A percentile compares a stretch with the other conserved stretches of the same genome.
These are phyloP conservation scores for Apostichopus leukothele DNA, from an alignment of 53 echinoderm and acorn worm species.

Conservation along the genomic window DNA sequence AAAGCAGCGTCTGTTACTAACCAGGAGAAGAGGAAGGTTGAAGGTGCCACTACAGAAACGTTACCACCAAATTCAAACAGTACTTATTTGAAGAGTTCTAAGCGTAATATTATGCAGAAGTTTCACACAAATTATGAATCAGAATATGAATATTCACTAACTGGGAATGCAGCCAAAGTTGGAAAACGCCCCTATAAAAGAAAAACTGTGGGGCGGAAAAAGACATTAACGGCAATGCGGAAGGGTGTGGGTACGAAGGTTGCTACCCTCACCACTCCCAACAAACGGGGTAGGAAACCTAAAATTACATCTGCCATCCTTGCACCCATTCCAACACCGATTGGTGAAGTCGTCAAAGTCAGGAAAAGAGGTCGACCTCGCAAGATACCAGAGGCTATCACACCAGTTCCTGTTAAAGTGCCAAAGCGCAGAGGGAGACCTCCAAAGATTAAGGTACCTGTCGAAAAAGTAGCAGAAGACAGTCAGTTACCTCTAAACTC, in stretches of 20 bases:
- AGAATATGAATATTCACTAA: slow-evolving; percentile 53
- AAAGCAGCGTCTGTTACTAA: background rate
- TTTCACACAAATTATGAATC: slow-evolving; percentile 49
- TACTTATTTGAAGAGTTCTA: slow-evolving; percentile 47
- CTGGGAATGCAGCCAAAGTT: slow-evolving; percentile 46
- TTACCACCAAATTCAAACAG: slow-evolving; percentile 41
- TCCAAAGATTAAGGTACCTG: slow-evolving; percentile 46
- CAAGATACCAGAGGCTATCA: slow-evolving; percentile 27
- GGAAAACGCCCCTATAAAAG: slow-evolving; percentile 42
- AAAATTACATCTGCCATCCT: slow-evolving; percentile 1
- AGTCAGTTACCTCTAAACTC: slow-evolving; percentile 34
- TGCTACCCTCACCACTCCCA: background rate
- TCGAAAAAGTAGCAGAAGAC: slow-evolving; percentile 35
- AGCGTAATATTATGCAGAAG: slow-evolving; percentile 45
- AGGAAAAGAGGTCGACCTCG: slow-evolving; percentile 63
- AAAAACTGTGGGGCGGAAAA: slow-evolving; percentile 34
- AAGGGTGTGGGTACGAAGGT: slow-evolving; percentile 23
- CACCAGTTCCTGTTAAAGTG: slow-evolving; percentile 38
- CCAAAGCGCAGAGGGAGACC: slow-evolving; percentile 62
- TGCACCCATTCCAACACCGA: slow-evolving; percentile 6
- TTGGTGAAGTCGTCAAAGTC: slow-evolving; percentile 49
- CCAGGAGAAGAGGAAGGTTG: background rate
- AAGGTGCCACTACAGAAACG: background rate
- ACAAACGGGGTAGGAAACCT: slow-evolving; percentile 30
- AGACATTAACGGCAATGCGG: slow-evolving; percentile 25